Base-by-base conservation (phyloP, 2,113 vertebrate genomes). In the Sander vitreus region DNA sequence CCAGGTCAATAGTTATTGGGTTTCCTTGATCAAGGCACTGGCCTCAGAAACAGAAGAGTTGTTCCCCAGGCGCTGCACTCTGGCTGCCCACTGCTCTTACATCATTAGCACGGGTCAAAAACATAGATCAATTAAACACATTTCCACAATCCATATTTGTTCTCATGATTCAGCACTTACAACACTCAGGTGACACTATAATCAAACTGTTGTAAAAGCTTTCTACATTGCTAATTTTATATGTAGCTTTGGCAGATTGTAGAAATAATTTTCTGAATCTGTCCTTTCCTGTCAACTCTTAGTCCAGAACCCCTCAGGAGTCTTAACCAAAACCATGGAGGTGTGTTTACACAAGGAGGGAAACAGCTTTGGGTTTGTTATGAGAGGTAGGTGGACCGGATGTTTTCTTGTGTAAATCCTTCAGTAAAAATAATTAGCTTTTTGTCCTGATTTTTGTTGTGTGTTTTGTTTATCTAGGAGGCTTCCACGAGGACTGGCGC, bases 281-380 rank as follows among this genome's bases (percentile, higher is more conserved):
- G 15, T 50, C 21, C 21, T 30, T 73, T 66, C n/a, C 33, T 86
- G 59, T 80, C 14, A 30, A 0, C 16, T 73, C 63, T 54, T 55
- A 99, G 98, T 96, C 67, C 97, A 97, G 2, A 97, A 96, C 89
- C 95, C 94, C 14, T 94, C 95, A 27, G 97, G 96, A 81, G 93
- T 97, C 86, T 89, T 97, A 90, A 95, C 97, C 66, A 99, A 98
- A 95, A 99, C 96, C 3, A 96, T 97, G 6, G 98, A 99, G 16
- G 96, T 99, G 91, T 96, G 96, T 58, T 94, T 99, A 79, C 96
- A 97, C 93, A 99, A 99, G 91, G 98, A 99, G 88, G 98, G 97
- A 76, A 98, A 96, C 92, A 99, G 97, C 93, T 99, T 98, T 88
- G 98, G 98, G 50, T 99, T 99, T 0, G 97, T 99, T 77, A 94